Evolutionary conservation across 2,888 invertebrate genomes (phyloP), one percentile per base, ranked within the genome.

Genomic region (Andrena hattorfiana): DNA sequence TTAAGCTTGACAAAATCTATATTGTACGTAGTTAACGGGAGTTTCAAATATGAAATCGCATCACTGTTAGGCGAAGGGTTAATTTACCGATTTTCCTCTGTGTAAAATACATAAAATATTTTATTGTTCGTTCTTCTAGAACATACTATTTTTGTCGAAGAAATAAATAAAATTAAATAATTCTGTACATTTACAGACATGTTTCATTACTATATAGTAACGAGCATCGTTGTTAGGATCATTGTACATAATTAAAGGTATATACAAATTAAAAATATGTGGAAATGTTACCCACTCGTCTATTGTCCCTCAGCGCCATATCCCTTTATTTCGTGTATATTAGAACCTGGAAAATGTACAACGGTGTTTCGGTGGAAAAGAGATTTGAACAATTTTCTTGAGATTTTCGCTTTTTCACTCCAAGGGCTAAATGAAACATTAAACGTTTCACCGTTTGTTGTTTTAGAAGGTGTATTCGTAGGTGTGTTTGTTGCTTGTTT

Each of bases 281-380:
- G 30, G 54, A 16, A 16, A n/a, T 28, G 30, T 20, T 16, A 51
- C 49, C 30, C 13, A 51, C 5, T 49, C 13, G 6, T 63, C 71
- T 10, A 59, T 28, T 70, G 8, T 73, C 64, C 20, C 56, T 87
- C 80, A 8, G 56, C 54, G 3, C 93, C 93, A 77, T 94, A 94
- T 48, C 94, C 93, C 78, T 89, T 89, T 59, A 94, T 91, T 54
- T 91, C 90, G 73, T 91, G 89, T 20, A 94, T 88, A 84, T 94
- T 94, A 2, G 94, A 92, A 2, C 93, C 94, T 51, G 85, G 85
- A 64, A 94, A 94, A 23, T 92, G 59, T 30, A 87, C 74, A 56
- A 90, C 74, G 0, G 92, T 90, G 69, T 88, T 91, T 67, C 84
- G 87, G 10, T 89, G 67, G 49, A 93, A 93, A 49, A 92, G 81